These are phyloP conservation scores for Philaenus spumarius DNA, from an alignment of 1,140 invertebrate species.

Conservation along the genomic window DNA sequence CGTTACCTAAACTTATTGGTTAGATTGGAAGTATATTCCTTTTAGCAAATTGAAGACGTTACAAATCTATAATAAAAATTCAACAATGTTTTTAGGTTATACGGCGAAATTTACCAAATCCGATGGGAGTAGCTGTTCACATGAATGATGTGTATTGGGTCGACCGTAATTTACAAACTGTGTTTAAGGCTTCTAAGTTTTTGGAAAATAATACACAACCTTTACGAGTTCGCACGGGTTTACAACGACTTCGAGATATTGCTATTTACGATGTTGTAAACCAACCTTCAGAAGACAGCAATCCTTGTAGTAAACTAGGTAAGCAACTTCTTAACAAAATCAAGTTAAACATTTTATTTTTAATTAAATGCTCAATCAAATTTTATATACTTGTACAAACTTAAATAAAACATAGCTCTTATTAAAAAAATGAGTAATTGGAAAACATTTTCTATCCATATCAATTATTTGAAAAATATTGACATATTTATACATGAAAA, in stretches of 20 bases:
- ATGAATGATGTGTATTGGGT: constrained; percentile 89
- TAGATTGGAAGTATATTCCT: too few relatives aligned
- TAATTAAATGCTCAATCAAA: too few relatives aligned
- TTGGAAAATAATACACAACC: constrained; percentile 56
- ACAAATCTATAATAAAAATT: background rate
- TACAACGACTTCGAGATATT: constrained; percentile 79
- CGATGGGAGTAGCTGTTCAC: constrained; percentile 87
- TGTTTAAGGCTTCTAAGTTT: constrained; percentile 78
- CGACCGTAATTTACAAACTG: constrained; percentile 83
- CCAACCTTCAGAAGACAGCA: constrained; percentile 72
- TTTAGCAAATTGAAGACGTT: too few relatives aligned
- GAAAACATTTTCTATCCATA: too few relatives aligned
- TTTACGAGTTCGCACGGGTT: constrained; percentile 64
- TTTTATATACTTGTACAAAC: too few relatives aligned
- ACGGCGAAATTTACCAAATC: constrained; percentile 83
- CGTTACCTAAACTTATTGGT: too few relatives aligned
- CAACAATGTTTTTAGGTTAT: constrained; percentile 52
- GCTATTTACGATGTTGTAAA: constrained; percentile 82
- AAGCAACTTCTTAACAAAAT: too few relatives aligned
- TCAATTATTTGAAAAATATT: too few relatives aligned
- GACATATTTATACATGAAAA: too few relatives aligned
- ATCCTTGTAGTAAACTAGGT: constrained; percentile 61
- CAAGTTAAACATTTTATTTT: too few relatives aligned
- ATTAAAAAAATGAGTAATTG: too few relatives aligned
- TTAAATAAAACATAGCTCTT: too few relatives aligned